Evolutionary conservation across 2,113 vertebrate genomes (phyloP), one percentile per base, ranked within the genome.

Genomic region (Pleuronectes platessa): DNA sequence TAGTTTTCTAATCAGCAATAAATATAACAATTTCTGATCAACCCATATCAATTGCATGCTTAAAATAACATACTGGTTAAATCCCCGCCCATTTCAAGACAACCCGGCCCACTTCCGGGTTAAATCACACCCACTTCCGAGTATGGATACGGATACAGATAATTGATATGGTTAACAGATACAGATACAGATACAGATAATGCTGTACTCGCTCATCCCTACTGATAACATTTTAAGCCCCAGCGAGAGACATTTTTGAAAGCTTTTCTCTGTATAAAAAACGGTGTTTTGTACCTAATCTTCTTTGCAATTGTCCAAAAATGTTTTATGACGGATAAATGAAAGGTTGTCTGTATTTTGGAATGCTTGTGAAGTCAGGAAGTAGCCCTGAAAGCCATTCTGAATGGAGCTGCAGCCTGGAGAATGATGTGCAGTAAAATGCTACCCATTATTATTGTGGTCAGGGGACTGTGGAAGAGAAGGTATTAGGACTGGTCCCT

Each of bases 381-480:
- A 60, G 51, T 40, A 53, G 59, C 68, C 51, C 68, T 60, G 45
- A 86, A 92, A 92, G 78, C 84, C 67, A 75, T 63, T 88, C 58
- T 68, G 70, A 69, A 72, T 61, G 75, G 72, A 76, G 74, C 79
- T 68, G 45, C 70, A 80, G 85, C 67, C 86, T 82, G 42, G 66
- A 79, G 76, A 87, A 69, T 49, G 69, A 70, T 78, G 61, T 81
- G 69, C 47, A 68, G 58, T 90, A 66, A 87, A 93, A 87, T 76
- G 71, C 70, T 82, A 80, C 71, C 87, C 83, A 90, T 92, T 90
- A 90, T 87, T 89, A 90, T 85, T 72, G 85, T 90, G 90, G 90
- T 86, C 78, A 83, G 76, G 90, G 70, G 90, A 87, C 91, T 88
- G 82, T 88, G 91, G 90, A 89, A 86, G 88, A 90, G 85, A 86